A percentile compares a stretch with the other conserved stretches of the same genome.
phyloP scores from a whole-genome alignment of 2,888 invertebrate species.

The Macrosoma leucophasiata region DNA sequence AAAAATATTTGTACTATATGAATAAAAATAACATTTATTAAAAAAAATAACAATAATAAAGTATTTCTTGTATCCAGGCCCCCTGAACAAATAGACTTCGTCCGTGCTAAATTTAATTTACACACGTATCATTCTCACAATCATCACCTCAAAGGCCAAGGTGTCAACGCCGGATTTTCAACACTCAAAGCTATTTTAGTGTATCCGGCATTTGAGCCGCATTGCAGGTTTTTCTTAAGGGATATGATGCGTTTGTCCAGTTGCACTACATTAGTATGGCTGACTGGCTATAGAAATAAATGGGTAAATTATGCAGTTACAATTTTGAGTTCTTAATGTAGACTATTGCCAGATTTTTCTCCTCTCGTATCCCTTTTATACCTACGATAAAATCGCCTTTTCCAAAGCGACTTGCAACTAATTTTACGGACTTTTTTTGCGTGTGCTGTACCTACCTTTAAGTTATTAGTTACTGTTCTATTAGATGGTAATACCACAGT shows the following conservation, averaged over 20 bases:
- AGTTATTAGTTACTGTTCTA: too few relatives aligned
- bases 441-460: too few relatives aligned
- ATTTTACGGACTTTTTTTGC: too few relatives aligned
- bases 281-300: conserved; percentile 59
- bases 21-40: too few relatives aligned
- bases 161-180: conserved; percentile 35
- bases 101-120: conserved; percentile 47
- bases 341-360: too few relatives aligned
- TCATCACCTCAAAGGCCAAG: conserved; percentile 41
- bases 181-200: conserved; percentile 47
- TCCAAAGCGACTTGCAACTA: too few relatives aligned
- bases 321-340: too few relatives aligned
- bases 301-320: conserved; percentile 44
- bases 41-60: too few relatives aligned
- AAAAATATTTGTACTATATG: too few relatives aligned
- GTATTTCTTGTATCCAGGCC: conserved; percentile 34
- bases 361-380: too few relatives aligned
- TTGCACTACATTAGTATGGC: conserved; percentile 49
- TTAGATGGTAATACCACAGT: too few relatives aligned
- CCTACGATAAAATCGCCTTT: too few relatives aligned
- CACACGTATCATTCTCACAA: conserved; percentile 47
- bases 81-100: conserved; percentile 46
- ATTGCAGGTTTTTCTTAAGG: conserved; percentile 72
- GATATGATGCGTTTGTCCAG: conserved; percentile 78
- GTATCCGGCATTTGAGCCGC: conserved; percentile 76